Evolutionary conservation across 1,140 invertebrate species (phyloP).

Genomic region (Anadara kagoshimensis): DNA sequence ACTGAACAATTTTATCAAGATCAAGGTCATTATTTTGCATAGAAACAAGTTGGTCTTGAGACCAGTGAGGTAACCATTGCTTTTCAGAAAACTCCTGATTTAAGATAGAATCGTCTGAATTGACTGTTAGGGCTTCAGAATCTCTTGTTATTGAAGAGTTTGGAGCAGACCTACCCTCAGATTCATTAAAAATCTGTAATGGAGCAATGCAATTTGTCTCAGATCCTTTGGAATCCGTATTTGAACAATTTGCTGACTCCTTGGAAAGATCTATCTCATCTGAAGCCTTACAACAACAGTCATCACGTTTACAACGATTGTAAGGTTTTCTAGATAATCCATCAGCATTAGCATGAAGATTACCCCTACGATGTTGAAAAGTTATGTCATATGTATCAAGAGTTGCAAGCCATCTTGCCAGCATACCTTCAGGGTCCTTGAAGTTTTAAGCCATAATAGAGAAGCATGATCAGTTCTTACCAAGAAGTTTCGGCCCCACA

Average conservation of each 20-base stretch:
- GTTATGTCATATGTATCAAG: background rate
- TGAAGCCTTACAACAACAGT: background rate
- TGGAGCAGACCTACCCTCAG: too few relatives aligned
- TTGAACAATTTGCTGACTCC: conserved; percentile 14
- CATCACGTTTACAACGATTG: background rate
- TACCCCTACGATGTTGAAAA: background rate
- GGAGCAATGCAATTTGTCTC: too few relatives aligned
- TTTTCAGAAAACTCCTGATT: too few relatives aligned
- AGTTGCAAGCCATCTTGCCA: background rate
- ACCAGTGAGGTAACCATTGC: conserved; percentile 32
- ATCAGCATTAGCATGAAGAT: background rate
- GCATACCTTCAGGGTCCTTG: background rate
- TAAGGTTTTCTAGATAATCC: background rate
- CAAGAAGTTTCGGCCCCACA: background rate
- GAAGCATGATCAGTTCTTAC: background rate
- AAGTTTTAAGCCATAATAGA: background rate
- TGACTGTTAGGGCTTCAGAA: too few relatives aligned
- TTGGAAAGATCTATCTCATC: too few relatives aligned
- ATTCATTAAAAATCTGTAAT: too few relatives aligned
- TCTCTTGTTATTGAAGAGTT: too few relatives aligned
- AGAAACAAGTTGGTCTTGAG: conserved; percentile 11
- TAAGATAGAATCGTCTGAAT: too few relatives aligned
- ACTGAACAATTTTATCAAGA: conserved; percentile 15
- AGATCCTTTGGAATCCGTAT: too few relatives aligned
- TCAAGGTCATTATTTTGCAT: conserved; percentile 19